A percentile compares a stretch with the other conserved stretches of the same genome.
phyloP scores from a whole-genome alignment of 2,888 invertebrate species.

The Epiblema foenella region DNA sequence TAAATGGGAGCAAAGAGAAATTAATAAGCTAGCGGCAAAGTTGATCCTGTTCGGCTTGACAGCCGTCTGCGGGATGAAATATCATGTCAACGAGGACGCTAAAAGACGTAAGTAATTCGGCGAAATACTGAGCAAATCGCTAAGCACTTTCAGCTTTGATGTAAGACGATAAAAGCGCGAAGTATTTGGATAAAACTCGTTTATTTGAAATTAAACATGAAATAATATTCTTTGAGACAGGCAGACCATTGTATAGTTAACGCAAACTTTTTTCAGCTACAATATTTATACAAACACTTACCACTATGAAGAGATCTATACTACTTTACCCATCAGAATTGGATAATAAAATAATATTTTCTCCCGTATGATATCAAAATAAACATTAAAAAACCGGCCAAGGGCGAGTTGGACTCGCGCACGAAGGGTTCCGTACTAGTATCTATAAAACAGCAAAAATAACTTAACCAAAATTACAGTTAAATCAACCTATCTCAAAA shows the following conservation, averaged over 20 bases:
- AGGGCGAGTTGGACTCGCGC: too few species aligned
- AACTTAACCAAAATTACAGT: too few species aligned
- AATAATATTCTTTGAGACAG: background rate
- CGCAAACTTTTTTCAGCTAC: conserved; percentile 1
- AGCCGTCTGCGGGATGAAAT: conserved; percentile 75
- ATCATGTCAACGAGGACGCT: conserved; percentile 60
- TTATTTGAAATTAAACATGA: conserved; percentile 10
- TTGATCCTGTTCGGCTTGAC: conserved; percentile 74
- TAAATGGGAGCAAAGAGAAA: conserved; percentile 74
- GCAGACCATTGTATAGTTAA: background rate
- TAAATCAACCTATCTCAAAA: too few species aligned
- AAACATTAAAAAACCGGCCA: conserved; percentile 69
- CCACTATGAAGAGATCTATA: conserved; percentile 9
- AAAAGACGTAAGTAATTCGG: conserved; percentile 42
- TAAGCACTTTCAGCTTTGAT: conserved; percentile 30
- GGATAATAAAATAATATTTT: conserved; percentile 55
- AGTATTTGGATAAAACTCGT: conserved; percentile 21
- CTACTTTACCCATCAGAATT: conserved; percentile 31
- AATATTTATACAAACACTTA: conserved; percentile 27
- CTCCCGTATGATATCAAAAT: conserved; percentile 69
- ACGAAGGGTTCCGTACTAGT: too few species aligned
- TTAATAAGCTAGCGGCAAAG: conserved; percentile 76
- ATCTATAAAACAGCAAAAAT: too few species aligned
- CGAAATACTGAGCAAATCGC: conserved; percentile 37
- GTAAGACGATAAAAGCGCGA: conserved; percentile 21